Percentiles rank a stretch among this genome's conserved stretches.
Conservation (phyloP, 2,888 invertebrate genomes). For the Harpalus rubripes region DNA sequence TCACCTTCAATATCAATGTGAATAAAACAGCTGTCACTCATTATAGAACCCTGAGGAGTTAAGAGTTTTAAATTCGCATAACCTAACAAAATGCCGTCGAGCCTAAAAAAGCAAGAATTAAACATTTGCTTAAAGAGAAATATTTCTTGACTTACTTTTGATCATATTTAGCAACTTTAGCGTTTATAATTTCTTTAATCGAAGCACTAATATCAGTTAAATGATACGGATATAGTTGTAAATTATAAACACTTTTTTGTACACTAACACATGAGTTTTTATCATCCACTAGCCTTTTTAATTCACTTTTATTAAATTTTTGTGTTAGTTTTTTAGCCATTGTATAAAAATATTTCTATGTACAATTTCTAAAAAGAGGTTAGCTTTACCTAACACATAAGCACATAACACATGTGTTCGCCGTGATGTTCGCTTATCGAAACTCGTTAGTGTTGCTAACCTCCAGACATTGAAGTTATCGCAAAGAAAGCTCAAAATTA, state of each 20-base stretch:
- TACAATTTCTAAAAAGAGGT: slow-evolving; percentile 47
- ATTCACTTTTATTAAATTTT: slow-evolving; percentile 79
- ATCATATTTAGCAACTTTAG: slow-evolving; percentile 82
- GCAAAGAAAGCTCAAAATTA: too few species aligned
- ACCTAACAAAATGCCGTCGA: slow-evolving; percentile 84
- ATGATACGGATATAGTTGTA: slow-evolving; percentile 83
- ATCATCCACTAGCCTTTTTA: slow-evolving; percentile 79
- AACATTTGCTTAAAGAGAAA: slow-evolving; percentile 23
- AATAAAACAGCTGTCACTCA: slow-evolving; percentile 82
- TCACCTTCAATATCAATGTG: slow-evolving; percentile 85
- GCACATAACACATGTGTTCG: too few species aligned
- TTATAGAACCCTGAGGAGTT: slow-evolving; percentile 80
- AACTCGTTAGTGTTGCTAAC: too few species aligned
- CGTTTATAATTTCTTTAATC: slow-evolving; percentile 81
- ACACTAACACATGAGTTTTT: slow-evolving; percentile 80
- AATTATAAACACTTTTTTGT: slow-evolving; percentile 80
- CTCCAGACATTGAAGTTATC: too few species aligned
- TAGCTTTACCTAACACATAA: slow-evolving; percentile 24
- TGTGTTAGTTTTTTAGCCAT: slow-evolving; percentile 67
- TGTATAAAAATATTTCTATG: slow-evolving; percentile 54
- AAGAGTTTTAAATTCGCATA: slow-evolving; percentile 83
- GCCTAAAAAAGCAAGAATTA: slow-evolving; percentile 77
- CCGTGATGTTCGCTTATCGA: slow-evolving; percentile 51
- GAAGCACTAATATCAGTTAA: slow-evolving; percentile 81
- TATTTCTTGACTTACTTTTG: slow-evolving; percentile 79